Percentiles rank a stretch among this genome's conserved stretches.
phyloP scores from a whole-genome alignment of 2,888 invertebrate species.

The Mystacides longicornis region DNA sequence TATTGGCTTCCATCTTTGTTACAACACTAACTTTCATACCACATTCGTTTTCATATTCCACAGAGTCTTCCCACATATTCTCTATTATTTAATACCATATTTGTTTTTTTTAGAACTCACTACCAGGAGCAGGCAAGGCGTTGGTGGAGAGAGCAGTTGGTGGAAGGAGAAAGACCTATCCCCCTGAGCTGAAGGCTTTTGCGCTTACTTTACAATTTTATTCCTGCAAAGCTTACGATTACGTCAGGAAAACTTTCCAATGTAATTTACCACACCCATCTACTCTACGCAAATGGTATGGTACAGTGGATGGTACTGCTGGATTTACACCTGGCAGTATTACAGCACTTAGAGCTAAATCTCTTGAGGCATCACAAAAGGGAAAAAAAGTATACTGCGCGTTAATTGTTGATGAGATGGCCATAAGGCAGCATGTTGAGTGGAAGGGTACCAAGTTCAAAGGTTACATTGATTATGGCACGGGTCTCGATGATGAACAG shows the following conservation, averaged over 20 bases:
- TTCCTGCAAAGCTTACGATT: background rate
- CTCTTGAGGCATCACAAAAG: too few relatives aligned
- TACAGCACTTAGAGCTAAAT: background rate
- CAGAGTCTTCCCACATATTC: too few relatives aligned
- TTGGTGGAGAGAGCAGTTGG: too few relatives aligned
- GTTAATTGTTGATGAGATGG: background rate
- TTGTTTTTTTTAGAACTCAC: too few relatives aligned
- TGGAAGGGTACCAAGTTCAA: background rate
- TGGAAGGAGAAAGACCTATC: too few relatives aligned
- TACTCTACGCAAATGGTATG: background rate
- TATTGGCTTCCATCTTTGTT: too few relatives aligned
- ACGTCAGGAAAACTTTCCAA: background rate
- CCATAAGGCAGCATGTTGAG: background rate
- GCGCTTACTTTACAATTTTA: background rate
- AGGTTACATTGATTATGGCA: conserved; percentile 1
- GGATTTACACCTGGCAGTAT: background rate
- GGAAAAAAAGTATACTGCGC: background rate
- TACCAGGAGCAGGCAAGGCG: too few relatives aligned
- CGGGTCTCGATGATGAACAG: background rate
- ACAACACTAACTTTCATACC: too few relatives aligned
- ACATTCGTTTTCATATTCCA: too few relatives aligned
- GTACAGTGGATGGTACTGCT: background rate
- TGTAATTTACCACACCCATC: background rate
- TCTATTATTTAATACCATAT: too few relatives aligned
- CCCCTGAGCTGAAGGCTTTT: background rate